phyloP scores from a whole-genome alignment of 2,888 invertebrate species.

The Cynaeus angustus region DNA sequence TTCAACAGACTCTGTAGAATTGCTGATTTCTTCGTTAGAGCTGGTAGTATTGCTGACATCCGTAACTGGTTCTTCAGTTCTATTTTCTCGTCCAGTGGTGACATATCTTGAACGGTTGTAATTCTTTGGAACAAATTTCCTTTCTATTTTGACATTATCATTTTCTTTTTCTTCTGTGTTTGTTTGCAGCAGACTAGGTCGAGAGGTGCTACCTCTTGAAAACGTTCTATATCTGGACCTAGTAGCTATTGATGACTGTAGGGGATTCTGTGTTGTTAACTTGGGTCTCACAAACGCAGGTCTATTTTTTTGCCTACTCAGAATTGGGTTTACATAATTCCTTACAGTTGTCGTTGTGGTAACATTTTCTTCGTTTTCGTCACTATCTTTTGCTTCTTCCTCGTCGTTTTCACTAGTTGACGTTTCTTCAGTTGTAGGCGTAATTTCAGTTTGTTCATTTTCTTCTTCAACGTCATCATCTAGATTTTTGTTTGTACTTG shows the following conservation, averaged over 20 bases:
- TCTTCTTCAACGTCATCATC: too few species aligned
- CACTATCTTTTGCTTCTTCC: neutral
- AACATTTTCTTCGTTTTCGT: constrained; percentile 30
- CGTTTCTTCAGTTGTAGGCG: too few species aligned
- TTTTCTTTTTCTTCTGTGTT: constrained; percentile 20
- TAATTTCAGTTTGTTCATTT: too few species aligned
- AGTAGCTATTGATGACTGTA: constrained; percentile 12
- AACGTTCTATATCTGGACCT: constrained; percentile 21
- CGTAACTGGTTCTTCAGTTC: constrained; percentile 3
- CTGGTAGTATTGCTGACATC: neutral
- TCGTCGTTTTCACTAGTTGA: neutral
- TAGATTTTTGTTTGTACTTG: too few species aligned
- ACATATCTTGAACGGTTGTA: constrained; percentile 7
- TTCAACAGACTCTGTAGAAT: neutral
- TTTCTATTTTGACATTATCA: constrained; percentile 10
- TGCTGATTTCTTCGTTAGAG: neutral
- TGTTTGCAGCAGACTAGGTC: neutral
- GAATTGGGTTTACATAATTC: constrained; percentile 45
- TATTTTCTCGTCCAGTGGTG: constrained; percentile 6
- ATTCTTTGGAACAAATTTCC: constrained; percentile 46
- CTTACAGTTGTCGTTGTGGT: constrained; percentile 33
- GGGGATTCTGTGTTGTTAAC: constrained; percentile 42
- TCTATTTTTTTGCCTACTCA: constrained; percentile 41
- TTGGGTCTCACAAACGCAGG: constrained; percentile 39
- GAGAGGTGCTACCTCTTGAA: constrained; percentile 26